Evolutionary conservation across 2,888 invertebrate species (phyloP), one percentile per base, ranked within the genome.

Genomic region (Allacma fusca): DNA sequence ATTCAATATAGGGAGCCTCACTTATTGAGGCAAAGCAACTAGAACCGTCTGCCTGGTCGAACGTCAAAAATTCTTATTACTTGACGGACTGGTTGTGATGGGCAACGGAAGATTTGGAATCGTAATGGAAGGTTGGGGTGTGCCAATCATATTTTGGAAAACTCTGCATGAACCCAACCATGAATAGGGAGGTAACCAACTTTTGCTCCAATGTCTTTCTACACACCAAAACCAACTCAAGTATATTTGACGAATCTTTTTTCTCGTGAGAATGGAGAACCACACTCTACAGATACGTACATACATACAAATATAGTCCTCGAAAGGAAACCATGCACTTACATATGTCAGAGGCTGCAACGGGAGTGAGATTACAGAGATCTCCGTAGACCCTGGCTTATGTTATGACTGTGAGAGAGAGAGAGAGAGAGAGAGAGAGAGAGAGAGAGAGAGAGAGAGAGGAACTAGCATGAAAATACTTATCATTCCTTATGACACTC

Each of bases 141-240:
- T 80, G 80, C 80, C 80, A 80, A 80, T 80, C 80, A 80, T 80
- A 78, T 80, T 80, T 80, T 76, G 76, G 78, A 80, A 80, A 78
- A 76, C 80, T 78, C 80, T 80, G 80, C 80, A 78, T 78, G 78
- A 80, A 80, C 57, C 80, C 80, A 78, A 75, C 78, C 76, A 78
- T 78, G 77, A 80, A 75, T 64, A 77, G 75, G 77, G 75, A 79
- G 77, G 68, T 59, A 79, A 77, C 72, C 76, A 79, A 76, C 75
- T 76, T 76, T 79, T 76, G 59, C 76, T 73, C 62, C 65, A 76
- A 76, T 57, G 69, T 59, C 57, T 72, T 62, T 19, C 40, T 13
- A 9, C 13, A 24, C 65, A 65, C 65, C 74, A 65, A 65, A 74
- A 23, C n/a, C 21, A 64, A 26, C 21, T 34, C 68, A 68, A 26